Base-by-base conservation (phyloP, 2,113 vertebrate genomes). In the Malurus melanocephalus region DNA sequence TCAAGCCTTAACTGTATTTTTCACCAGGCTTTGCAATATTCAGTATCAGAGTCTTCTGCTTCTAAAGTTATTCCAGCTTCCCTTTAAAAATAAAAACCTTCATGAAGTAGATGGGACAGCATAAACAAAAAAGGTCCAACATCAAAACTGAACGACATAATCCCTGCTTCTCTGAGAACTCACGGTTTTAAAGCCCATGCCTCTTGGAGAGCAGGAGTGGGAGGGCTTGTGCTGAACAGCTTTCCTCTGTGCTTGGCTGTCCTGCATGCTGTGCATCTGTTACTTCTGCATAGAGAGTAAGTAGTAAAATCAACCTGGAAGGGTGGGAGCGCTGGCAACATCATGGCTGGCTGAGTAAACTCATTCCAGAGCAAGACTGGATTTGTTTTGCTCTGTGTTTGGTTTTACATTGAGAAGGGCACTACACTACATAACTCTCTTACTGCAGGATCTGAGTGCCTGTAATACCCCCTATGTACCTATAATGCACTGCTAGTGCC, bases 131-230 rank as follows among this genome's bases (percentile, higher is more conserved):
- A 40, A 71, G 4, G 5, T 49, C 23, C 24, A 74, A 16, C 4
- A 22, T n/a, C 12, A 80, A 80, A 68, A 42, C 23, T 5, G 28
- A 64, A 18, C 1, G 8, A 48, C 10, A 4, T 65, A 35, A 13
- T 60, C 83, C 46, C 49, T 56, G 9, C 2, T 20, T 27, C n/a
- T 91, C 68, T 73, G 43, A 74, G 77, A 82, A 45, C 27, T 64
- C 30, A 19, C 16, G 6, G 2, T 32, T 87, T 81, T 88, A 72
- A 88, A 91, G 32, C 14, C 0, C 1, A 4, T 59, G 38, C 13
- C 51, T 64, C 9, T 26, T 59, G 42, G 20, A 9, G 4, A 33
- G 32, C 0, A 0, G 1, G 2, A 28, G 19, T 17, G 24, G 33
- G 11, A 66, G 20, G 0, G 19, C 20, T 81, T 62, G 52, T 15